phyloP scores from a whole-genome alignment of 2,888 invertebrate species.

The Cancer borealis region DNA sequence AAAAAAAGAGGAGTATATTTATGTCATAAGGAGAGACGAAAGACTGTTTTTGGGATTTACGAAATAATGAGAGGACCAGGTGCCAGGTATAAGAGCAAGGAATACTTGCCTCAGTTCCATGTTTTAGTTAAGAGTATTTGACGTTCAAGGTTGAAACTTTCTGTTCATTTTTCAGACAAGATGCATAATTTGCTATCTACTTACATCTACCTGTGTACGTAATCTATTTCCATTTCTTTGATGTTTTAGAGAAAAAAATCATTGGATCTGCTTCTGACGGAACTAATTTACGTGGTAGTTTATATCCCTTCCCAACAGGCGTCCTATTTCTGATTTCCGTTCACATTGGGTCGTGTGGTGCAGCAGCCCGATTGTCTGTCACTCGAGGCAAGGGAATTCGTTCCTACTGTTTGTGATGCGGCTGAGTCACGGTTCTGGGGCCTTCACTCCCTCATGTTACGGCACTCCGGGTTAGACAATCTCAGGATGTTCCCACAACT shows the following conservation, averaged over 20 bases:
- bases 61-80: no score
- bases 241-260: no score
- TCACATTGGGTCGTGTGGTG: background rate
- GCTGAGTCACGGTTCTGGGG: background rate
- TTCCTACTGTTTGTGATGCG: background rate
- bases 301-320: background rate
- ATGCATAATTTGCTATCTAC: no score
- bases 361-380: background rate
- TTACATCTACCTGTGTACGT: no score
- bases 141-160: no score
- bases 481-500: background rate
- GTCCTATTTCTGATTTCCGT: background rate
- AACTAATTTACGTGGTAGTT: no score
- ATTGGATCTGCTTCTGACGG: no score
- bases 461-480: background rate
- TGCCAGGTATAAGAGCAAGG: no score
- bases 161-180: no score
- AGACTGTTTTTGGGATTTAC: background rate
- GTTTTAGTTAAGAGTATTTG: no score
- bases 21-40: background rate
- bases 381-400: background rate
- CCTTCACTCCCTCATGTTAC: background rate
- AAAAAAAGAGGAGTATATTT: background rate
- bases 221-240: no score
- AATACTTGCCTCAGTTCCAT: no score